These are phyloP conservation scores for Scaptomyza cyrtandrae DNA, from an alignment of 2,888 invertebrate species.

Conservation along the genomic window DNA sequence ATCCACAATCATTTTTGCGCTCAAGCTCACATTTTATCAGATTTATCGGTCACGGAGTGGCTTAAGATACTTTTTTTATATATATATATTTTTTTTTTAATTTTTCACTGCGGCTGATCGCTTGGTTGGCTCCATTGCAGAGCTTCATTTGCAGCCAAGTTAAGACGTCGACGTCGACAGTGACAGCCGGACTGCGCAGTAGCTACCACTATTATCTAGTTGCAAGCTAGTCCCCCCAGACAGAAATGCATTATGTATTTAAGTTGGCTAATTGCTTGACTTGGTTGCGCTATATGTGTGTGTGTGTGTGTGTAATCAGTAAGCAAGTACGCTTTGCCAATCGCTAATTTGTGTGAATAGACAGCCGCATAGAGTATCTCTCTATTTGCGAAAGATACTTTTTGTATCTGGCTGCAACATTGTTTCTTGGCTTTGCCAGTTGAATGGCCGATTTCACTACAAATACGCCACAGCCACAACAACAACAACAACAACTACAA, in stretches of 20 bases:
- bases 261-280: constrained; percentile 69
- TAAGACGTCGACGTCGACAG: constrained; percentile 56
- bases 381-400: constrained; percentile 61
- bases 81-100: background rate
- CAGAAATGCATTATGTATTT: constrained; percentile 67
- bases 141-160: constrained; percentile 51
- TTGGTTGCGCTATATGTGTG: constrained; percentile 17
- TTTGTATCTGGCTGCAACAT: constrained; percentile 25
- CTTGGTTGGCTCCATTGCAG: constrained; percentile 43
- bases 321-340: constrained; percentile 64
- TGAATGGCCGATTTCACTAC: constrained; percentile 68
- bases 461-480: constrained; percentile 49
- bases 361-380: constrained; percentile 44
- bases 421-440: constrained; percentile 43
- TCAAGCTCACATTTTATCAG: constrained; percentile 45
- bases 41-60: constrained; percentile 71
- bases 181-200: constrained; percentile 50
- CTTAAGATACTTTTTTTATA: constrained; percentile 44
- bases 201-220: background rate
- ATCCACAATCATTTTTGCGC: constrained; percentile 53
- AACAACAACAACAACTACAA: constrained; percentile 16
- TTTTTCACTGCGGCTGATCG: constrained; percentile 36
- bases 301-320: constrained; percentile 55
- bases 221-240: constrained; percentile 27
- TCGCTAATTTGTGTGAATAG: constrained; percentile 69